Base-by-base conservation (phyloP, 2,797 vertebrate species). In the Tokudaia tokunoshimensis region DNA sequence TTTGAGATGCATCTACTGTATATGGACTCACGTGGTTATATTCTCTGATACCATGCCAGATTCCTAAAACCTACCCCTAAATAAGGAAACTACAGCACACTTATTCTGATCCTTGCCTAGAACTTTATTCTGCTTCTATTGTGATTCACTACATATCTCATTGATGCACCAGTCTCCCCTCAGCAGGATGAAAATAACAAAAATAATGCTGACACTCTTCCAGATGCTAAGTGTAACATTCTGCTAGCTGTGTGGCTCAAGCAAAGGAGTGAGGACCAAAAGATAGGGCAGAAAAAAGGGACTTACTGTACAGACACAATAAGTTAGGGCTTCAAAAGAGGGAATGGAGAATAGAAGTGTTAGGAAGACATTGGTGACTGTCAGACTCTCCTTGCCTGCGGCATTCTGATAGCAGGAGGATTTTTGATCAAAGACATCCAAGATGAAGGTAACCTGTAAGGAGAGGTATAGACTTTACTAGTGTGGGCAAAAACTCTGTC, bases 381-480 rank as follows among this genome's bases (percentile, higher is more conserved):
- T 91, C 94, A 86, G 89, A 50, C 37, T 22, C 70, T 89, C 74
- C 88, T 92, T 88, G 89, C 94, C 95, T 13, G 47, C 89, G 81
- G 89, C 86, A 22, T 72, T 94, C 34, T 88, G 79, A 91, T 93
- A 87, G 89, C 50, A 8, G 63, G 88, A 57, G 41, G 20, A 26
- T 82, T 93, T 94, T n/a, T 95, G n/a, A 97, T 97, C 88, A 96
- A 94, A 97, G 89, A 80, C 7, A 76, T 34, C 22, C 37, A 92
- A 37, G 80, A 80, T 63, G 61, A 93, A 96, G 93, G 22, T 50
- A 93, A 83, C 80, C 76, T 82, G 4, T 75, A 74, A 94, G 61
- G 57, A 81, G 55, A 94, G 41, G 29, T 67, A 75, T 34, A 88
- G 20, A 94, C 47, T 50, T 15, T 10, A 70, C 78, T 55, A 44